These are phyloP conservation scores for Morinoia aosen DNA, from an alignment of 2,888 invertebrate genomes.

Conservation along the genomic window DNA sequence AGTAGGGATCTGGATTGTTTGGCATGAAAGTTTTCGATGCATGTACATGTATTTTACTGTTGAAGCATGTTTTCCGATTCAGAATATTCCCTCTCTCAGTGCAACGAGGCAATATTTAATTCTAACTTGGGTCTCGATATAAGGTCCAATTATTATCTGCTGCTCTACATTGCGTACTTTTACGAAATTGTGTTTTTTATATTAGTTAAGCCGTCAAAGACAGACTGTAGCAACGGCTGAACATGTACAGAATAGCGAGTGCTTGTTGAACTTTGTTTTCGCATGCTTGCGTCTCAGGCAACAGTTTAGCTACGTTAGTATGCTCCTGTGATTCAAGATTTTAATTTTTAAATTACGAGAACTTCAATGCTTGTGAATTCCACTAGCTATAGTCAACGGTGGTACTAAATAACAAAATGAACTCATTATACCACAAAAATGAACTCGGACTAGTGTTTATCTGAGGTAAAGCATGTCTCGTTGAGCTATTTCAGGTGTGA, in stretches of 20 bases:
- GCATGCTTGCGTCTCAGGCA: background rate
- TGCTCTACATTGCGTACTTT: background rate
- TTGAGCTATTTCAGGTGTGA: background rate
- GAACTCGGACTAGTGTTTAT: background rate
- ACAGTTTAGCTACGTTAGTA: background rate
- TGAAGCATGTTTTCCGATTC: background rate
- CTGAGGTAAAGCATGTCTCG: background rate
- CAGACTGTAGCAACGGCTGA: slow-evolving; percentile 21
- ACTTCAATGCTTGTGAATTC: background rate
- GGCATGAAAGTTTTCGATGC: background rate
- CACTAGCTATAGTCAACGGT: background rate
- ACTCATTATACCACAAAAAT: background rate
- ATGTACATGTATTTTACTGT: background rate
- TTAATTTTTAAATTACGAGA: background rate
- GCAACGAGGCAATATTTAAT: background rate
- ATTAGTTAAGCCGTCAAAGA: slow-evolving; percentile 29
- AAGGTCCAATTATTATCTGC: background rate
- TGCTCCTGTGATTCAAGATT: background rate
- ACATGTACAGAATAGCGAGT: background rate
- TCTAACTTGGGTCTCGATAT: background rate
- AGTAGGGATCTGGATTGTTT: background rate
- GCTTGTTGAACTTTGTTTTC: background rate
- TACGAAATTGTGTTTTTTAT: background rate
- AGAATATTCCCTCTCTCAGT: background rate
- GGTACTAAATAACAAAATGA: background rate